Base-by-base conservation (phyloP, 2,797 vertebrate species). In the Brachyalestes nurse region DNA sequence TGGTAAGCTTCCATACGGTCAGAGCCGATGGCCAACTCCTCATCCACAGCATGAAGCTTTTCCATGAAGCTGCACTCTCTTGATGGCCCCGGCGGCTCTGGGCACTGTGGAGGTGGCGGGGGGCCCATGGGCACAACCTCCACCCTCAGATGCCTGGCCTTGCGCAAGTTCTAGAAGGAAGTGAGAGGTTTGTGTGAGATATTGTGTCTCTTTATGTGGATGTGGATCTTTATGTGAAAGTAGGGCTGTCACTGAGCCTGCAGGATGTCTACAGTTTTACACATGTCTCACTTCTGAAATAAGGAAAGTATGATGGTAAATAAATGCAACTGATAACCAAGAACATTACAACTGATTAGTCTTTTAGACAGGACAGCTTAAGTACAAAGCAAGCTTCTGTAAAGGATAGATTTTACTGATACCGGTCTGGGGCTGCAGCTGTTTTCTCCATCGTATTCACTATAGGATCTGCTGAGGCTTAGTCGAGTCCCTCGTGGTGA, bases 91-190 rank as follows among this genome's bases (percentile, higher is more conserved):
- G 76, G 77, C 14, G 87, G 14, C 87, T 93, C 0, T 0, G 74
- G 61, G 72, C 75, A 19, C 65, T 85, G 85, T 14, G 94, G 94
- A 0, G 95, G 94, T 0, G 95, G 94, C 0, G 95, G 95, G 0
- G 96, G 96, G 0, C 96, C 96, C 96, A 97, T 97, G 40, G 95
- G 95, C 2, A 95, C 92, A 0, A 93, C 93, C 53, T 95, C 94
- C 53, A 93, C 94, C 42, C 92, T 92, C 2, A 96, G 90, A 10
- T 95, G 95, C 40, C 93, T 91, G 1, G 92, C 38, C 1, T 75
- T 84, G 40, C 87, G 90, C 0, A 83, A 0, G 0, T 80, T 81
- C 95, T 95, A 66, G 72, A 65, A 72, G 79, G 83, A 89, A 12
- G 12, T 6, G 2, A 67, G 38, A 40, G 34, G 9, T 19, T 2